Percentiles rank a stretch among this genome's conserved stretches.
Evolutionary conservation across 2,113 vertebrate species (phyloP).

Genomic region (Spheniscus mendiculus): DNA sequence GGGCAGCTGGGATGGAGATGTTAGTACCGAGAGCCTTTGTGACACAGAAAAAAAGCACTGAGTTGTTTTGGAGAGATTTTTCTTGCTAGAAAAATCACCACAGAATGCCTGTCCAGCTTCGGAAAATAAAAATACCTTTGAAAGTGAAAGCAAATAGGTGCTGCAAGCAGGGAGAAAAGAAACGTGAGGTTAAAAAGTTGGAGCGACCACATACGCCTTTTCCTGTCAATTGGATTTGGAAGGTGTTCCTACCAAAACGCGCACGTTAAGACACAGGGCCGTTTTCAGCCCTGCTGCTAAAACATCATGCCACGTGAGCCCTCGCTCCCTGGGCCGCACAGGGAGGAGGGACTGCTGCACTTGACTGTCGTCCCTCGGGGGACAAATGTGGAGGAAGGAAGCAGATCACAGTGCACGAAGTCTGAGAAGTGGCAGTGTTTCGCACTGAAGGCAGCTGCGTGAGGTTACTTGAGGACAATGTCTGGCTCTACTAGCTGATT

Average conservation of each 20-base stretch:
- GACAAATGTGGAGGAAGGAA: conserved; percentile 11
- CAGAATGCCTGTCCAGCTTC: neutral
- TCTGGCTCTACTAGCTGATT: conserved; percentile 51
- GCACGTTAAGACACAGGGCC: rapidly evolving
- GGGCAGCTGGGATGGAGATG: neutral
- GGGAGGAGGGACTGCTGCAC: neutral
- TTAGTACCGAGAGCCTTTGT: neutral
- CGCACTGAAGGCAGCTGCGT: conserved; percentile 46
- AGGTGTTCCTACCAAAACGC: rapidly evolving
- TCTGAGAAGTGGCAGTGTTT: conserved; percentile 58
- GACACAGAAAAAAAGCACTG: neutral
- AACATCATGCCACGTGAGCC: rapidly evolving
- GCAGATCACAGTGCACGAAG: neutral
- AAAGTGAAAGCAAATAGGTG: neutral
- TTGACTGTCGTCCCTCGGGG: neutral
- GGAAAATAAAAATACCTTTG: neutral
- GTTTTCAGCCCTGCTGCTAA: neutral
- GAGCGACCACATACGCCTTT: rapidly evolving
- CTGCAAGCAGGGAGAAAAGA: neutral
- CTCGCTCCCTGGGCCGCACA: neutral
- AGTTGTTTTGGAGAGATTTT: neutral
- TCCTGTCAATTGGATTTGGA: rapidly evolving
- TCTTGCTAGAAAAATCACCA: neutral
- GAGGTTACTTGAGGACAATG: conserved; percentile 69
- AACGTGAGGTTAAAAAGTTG: neutral